Evolutionary conservation across 2,113 vertebrate species (phyloP), one percentile per base, ranked within the genome.

Genomic region (Pollachius pollachius): DNA sequence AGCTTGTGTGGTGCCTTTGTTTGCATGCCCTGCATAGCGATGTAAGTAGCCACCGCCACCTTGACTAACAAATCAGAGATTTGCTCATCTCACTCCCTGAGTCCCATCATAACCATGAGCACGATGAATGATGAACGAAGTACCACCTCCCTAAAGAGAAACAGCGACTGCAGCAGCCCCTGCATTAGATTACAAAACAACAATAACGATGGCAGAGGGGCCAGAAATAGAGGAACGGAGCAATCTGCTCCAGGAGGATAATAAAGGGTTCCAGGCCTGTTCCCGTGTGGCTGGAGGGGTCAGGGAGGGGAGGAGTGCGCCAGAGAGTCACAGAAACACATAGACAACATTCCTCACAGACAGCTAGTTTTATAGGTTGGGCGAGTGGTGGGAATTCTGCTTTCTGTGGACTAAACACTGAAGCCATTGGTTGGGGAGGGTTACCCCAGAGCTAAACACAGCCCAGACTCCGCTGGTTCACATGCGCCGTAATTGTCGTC

Each of bases 401-500:
- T 79, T 86, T 80, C 77, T 83, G 78, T 73, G 79, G 81, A 82
- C 81, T 85, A 83, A 88, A 79, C 86, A 79, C 73, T 77, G 69
- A 87, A 69, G 77, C 83, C 79, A 80, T 78, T 74, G 72, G 83
- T 78, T 81, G 81, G 82, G 67, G 86, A 90, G 41, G 84, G 71
- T 67, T 79, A 62, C 72, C 80, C 75, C 34, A 68, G 57, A 84
- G 74, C 81, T 78, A 66, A 77, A 72, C 80, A 70, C 72, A 70
- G 78, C 66, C 62, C 80, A 79, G 75, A 70, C 71, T 88, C 81
- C 64, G 79, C 84, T 83, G 82, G 85, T 87, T 89, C 70, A 71
- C 80, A 79, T 57, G 25, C 69, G 72, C 78, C 69, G 65, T 88
- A 90, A 92, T 91, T 92, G 83, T 75, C 83, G 70, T 37, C 79